Evolutionary conservation across 1,140 invertebrate species (phyloP).

Genomic region (Dendrolimus kikuchii): DNA sequence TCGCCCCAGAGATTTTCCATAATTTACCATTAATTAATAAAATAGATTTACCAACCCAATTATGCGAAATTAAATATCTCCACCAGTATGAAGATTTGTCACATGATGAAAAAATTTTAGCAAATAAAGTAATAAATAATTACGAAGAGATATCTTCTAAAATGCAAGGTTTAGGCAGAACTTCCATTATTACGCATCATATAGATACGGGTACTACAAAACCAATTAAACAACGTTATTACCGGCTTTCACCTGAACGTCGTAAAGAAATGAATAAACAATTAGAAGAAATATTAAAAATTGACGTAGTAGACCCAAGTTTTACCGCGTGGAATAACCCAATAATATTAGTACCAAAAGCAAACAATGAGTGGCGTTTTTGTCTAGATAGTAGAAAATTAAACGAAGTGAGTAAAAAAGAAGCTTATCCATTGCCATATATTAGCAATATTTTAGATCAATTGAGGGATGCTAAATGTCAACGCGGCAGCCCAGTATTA

Average conservation of each 20-base stretch:
- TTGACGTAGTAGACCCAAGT: conserved; percentile 8
- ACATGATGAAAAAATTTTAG: too few relatives aligned
- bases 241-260: conserved; percentile 12
- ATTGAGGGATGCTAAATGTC: conserved; percentile 27
- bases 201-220: conserved; percentile 20
- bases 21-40: too few relatives aligned
- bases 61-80: too few relatives aligned
- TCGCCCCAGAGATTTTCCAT: too few relatives aligned
- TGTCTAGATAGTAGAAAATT: conserved; percentile 24
- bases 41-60: too few relatives aligned
- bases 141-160: too few relatives aligned
- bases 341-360: conserved; percentile 9
- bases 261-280: conserved; percentile 4
- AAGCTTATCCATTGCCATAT: conserved; percentile 28
- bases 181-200: conserved; percentile 11
- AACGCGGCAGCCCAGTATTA: too few relatives aligned
- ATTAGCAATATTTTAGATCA: conserved; percentile 31
- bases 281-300: conserved; percentile 9
- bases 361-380: conserved; percentile 6
- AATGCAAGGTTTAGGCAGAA: conserved; percentile 20
- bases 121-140: too few relatives aligned
- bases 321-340: conserved; percentile 10
- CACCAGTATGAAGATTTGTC: too few relatives aligned
- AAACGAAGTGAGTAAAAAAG: conserved; percentile 31
- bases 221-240: conserved; percentile 21